These are phyloP conservation scores for Monoplex corrugatus DNA, from an alignment of 2,888 invertebrate genomes.

Conservation along the genomic window DNA sequence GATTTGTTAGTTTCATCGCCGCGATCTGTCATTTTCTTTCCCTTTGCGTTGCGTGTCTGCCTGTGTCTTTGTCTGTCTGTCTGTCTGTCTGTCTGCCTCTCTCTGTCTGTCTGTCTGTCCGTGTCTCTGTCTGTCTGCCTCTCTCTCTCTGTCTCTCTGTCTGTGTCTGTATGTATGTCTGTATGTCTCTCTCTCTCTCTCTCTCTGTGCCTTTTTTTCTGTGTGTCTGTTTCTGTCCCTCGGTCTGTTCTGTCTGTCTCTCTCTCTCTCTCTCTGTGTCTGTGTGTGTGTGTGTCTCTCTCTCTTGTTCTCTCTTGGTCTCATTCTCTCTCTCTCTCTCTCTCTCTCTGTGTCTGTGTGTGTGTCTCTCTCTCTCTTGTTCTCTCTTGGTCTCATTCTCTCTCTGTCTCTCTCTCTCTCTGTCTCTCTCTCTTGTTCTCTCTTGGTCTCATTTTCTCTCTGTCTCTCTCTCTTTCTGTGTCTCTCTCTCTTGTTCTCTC, in stretches of 20 bases:
- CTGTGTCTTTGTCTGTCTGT: neutral
- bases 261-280: neutral
- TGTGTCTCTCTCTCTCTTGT: neutral
- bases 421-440: slow-evolving; percentile 18
- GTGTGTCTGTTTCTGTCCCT: neutral
- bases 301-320: neutral
- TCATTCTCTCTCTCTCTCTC: neutral
- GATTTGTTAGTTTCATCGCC: no score
- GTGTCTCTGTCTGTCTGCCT: neutral
- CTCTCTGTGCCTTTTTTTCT: neutral
- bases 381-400: neutral
- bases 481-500: no score
- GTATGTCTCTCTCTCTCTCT: neutral
- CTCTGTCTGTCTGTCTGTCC: neutral
- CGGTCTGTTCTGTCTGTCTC: neutral
- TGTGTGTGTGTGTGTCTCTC: neutral
- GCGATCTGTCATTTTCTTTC: no score
- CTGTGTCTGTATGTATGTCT: neutral
- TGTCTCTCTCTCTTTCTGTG: no score
- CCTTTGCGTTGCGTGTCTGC: no score
- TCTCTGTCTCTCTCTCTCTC: slow-evolving; percentile 33
- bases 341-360: neutral
- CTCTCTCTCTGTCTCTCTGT: no score
- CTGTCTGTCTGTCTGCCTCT: no score
- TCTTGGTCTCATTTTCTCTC: neutral